phyloP scores from a whole-genome alignment of 2,113 vertebrate genomes.

The Neolamprologus kungweensis region DNA sequence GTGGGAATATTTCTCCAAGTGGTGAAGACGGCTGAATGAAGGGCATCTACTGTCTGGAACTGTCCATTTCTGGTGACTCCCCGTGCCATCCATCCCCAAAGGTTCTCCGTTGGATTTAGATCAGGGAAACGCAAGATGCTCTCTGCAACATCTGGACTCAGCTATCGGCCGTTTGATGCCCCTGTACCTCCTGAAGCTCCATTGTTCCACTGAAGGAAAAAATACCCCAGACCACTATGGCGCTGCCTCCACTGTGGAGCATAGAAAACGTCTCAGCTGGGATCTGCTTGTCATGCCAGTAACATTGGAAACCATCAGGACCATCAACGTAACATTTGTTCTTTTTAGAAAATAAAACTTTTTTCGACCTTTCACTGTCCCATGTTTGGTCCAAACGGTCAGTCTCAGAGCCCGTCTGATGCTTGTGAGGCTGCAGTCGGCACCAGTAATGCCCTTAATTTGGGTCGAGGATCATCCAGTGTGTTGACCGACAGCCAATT shows the following conservation, averaged over 20 bases:
- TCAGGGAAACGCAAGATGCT: background rate
- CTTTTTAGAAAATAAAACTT: background rate
- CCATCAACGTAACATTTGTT: background rate
- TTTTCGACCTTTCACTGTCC: background rate
- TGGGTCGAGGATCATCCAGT: background rate
- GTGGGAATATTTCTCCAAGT: background rate
- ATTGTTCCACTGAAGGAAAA: background rate
- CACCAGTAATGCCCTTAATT: background rate
- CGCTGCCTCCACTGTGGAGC: accelerated
- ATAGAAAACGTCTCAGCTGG: background rate
- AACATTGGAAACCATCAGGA: background rate
- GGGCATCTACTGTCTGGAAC: background rate
- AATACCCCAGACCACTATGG: background rate
- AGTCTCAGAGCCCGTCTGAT: background rate
- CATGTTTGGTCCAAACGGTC: background rate
- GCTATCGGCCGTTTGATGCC: background rate
- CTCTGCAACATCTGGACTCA: background rate
- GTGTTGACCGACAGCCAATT: background rate
- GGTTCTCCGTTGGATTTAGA: background rate
- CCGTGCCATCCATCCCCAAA: background rate
- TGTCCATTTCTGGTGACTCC: background rate
- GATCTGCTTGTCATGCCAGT: background rate
- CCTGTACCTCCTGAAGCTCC: background rate
- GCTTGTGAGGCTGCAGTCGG: background rate
- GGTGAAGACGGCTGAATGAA: background rate